Conservation (phyloP, 2,888 invertebrate genomes). For the Apomyelois bistriatella region DNA sequence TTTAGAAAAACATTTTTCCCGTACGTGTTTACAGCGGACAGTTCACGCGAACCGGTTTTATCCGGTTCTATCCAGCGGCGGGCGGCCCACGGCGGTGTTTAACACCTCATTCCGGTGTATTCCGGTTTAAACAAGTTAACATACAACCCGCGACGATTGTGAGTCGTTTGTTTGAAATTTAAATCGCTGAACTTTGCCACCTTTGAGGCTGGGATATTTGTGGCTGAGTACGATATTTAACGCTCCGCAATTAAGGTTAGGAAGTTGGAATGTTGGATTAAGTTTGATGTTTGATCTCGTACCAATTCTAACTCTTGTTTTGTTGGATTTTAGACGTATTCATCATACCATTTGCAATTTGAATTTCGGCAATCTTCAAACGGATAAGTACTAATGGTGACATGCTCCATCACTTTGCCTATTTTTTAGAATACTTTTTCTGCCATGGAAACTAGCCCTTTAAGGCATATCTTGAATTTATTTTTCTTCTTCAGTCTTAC, state of each 20-base stretch:
- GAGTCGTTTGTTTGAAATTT: constrained; percentile 20
- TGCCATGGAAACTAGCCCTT: too few species aligned
- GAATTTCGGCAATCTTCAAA: too few species aligned
- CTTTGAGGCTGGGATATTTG: background rate
- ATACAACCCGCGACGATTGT: constrained; percentile 12
- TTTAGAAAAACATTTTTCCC: background rate
- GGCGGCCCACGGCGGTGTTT: constrained; percentile 48
- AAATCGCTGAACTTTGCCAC: constrained; percentile 18
- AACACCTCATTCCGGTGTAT: constrained; percentile 48
- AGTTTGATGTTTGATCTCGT: constrained; percentile 2
- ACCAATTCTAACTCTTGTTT: background rate
- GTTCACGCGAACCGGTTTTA: constrained; percentile 34
- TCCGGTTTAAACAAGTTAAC: constrained; percentile 29
- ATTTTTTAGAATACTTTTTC: too few species aligned
- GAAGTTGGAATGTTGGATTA: background rate
- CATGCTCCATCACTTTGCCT: too few species aligned
- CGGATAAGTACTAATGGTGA: too few species aligned
- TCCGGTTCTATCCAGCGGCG: constrained; percentile 38
- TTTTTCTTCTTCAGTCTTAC: too few species aligned
- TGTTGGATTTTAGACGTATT: background rate
- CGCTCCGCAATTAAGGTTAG: constrained; percentile 1
- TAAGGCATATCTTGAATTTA: too few species aligned
- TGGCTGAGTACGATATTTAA: background rate
- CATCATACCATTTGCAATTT: too few species aligned
- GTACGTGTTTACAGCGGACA: constrained; percentile 5